A percentile compares a stretch with the other conserved stretches of the same genome.
phyloP scores from a whole-genome alignment of 2,113 vertebrate genomes.

The Gopherus flavomarginatus region DNA sequence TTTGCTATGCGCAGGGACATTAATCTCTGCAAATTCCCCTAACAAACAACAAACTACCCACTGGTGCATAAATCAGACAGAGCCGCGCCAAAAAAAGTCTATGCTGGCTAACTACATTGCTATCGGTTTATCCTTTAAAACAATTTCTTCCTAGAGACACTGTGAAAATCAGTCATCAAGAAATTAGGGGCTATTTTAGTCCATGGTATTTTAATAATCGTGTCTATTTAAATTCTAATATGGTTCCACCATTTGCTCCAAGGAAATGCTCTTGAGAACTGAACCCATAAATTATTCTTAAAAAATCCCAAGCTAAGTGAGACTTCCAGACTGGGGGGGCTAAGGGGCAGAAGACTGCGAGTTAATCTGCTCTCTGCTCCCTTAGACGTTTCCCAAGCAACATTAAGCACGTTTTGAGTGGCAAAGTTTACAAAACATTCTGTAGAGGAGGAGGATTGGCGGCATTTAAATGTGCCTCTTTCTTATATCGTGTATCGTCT shows the following conservation, averaged over 20 bases:
- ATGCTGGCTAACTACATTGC: not conserved
- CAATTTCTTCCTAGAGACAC: not conserved
- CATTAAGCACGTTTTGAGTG: not conserved
- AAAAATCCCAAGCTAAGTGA: slow-evolving; percentile 57
- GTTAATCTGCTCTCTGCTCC: not conserved
- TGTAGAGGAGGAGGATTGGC: not conserved
- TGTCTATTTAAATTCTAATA: slow-evolving; percentile 75
- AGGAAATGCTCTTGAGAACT: slow-evolving; percentile 71
- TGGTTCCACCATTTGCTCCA: slow-evolving; percentile 64
- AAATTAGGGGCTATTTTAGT: not conserved
- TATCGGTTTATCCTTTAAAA: not conserved
- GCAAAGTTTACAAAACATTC: not conserved
- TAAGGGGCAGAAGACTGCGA: slow-evolving; percentile 8
- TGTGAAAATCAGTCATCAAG: not conserved
- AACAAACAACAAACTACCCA: not conserved
- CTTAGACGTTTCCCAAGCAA: not conserved
- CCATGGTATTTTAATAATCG: slow-evolving; percentile 72
- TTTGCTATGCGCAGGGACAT: not conserved
- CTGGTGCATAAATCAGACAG: not conserved
- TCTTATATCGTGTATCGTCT: not conserved
- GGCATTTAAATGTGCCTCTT: no score
- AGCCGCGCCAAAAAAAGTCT: not conserved
- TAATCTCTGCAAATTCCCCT: not conserved
- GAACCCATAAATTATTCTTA: slow-evolving; percentile 76
- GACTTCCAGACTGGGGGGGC: slow-evolving; percentile 24